Evolutionary conservation across 2,888 invertebrate species (phyloP), one percentile per base, ranked within the genome.

Genomic region (Mesorhabditis spiculigera): DNA sequence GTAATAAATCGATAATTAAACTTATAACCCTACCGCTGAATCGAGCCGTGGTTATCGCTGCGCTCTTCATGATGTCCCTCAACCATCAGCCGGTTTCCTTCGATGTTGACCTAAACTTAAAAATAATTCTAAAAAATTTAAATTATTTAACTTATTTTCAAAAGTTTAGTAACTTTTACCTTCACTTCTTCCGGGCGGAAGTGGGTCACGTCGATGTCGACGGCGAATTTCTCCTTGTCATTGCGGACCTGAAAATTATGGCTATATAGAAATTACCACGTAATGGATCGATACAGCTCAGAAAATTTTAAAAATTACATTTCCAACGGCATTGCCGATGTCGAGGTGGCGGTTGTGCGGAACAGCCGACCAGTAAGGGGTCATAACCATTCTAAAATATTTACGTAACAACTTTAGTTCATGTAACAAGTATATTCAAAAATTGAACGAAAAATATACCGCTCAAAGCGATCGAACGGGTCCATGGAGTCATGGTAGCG

Each of bases 21-120:
- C 58, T 50, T n/a, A 50, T 28, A 50, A 13, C n/a, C 58, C n/a
- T n/a, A 50, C 58, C 58, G 58, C n/a, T 50, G 58, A 50, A 50
- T 50, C 58, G 58, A 13, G 58, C 58, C 58, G 58, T 50, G 58
- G 8, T 50, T 10, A 50, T 50, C 58, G n/a, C n/a, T 50, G 8
- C 58, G 58, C 58, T 50, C 58, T 50, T 50, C 58, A n/a, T 50
- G 58, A 50, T 50, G 58, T n/a, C 58, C 58, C 58, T 50, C 58
- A n/a, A 50, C n/a, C 10, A 10, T 50, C 58, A 50, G n/a, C 58
- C n/a, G 8, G 58, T 50, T 50, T 50, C 58, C 58, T 13, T 50
- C 58, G 58, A 50, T n/a, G n/a, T 50, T 50, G 10, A 50, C 58
- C 58, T 50, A 13, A 50, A 50, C 2, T 50, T 50, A 13, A 13